These are phyloP conservation scores for Cecropterus lyciades DNA, from an alignment of 1,140 invertebrate species.

Conservation along the genomic window DNA sequence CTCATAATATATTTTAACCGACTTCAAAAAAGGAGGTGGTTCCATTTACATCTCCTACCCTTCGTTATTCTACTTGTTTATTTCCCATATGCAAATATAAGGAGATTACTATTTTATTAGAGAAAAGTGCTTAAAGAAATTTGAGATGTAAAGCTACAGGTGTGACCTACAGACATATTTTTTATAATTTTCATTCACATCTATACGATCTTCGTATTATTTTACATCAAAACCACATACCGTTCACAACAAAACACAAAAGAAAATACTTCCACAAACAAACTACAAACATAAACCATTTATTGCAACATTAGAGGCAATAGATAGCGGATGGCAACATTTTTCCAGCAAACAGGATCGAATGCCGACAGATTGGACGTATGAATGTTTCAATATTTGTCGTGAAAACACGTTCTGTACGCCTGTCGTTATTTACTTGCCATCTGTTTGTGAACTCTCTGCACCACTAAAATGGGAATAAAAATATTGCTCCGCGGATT, in stretches of 20 bases:
- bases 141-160: no score
- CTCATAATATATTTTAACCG: no score
- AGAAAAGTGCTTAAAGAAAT: no score
- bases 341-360: constrained; percentile 30
- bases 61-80: no score
- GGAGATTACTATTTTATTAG: no score
- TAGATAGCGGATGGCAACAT: constrained; percentile 27
- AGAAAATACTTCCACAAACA: neutral
- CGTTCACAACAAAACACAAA: neutral
- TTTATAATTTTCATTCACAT: no score
- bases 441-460: constrained; percentile 26
- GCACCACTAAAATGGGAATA: constrained; percentile 24
- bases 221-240: no score
- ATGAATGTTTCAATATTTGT: constrained; percentile 37
- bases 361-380: constrained; percentile 33
- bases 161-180: no score
- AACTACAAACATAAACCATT: constrained; percentile 31
- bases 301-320: constrained; percentile 33
- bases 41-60: no score
- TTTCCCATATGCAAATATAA: no score
- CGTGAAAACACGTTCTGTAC: constrained; percentile 30
- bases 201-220: no score
- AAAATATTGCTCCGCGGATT: constrained; percentile 24
- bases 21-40: no score
- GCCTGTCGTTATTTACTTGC: constrained; percentile 32